These are phyloP conservation scores for Elaeidobius kamerunicus DNA, from an alignment of 2,888 invertebrate genomes.

Conservation along the genomic window DNA sequence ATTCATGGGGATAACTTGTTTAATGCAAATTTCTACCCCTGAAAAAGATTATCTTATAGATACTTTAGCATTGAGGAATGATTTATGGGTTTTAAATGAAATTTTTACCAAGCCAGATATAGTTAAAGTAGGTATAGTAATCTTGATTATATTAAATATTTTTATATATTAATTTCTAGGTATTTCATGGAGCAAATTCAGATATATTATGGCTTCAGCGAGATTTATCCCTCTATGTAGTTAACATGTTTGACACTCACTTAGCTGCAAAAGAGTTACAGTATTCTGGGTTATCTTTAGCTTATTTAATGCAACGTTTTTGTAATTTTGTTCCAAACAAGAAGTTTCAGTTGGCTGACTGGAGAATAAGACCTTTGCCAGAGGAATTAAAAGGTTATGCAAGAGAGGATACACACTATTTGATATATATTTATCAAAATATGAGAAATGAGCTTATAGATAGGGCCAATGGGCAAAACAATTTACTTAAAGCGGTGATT, in stretches of 20 bases:
- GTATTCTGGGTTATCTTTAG: slow-evolving; percentile 68
- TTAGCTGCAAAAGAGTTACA: slow-evolving; percentile 77
- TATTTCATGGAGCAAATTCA: slow-evolving; percentile 87
- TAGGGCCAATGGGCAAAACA: slow-evolving; percentile 57
- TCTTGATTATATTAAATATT: not conserved
- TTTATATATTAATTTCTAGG: slow-evolving; percentile 44
- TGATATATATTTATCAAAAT: slow-evolving; percentile 83
- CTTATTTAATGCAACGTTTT: slow-evolving; percentile 74
- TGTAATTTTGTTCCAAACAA: slow-evolving; percentile 82
- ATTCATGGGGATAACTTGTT: slow-evolving; percentile 92
- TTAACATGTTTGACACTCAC: slow-evolving; percentile 96
- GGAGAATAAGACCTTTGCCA: slow-evolving; percentile 89
- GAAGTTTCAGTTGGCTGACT: slow-evolving; percentile 90
- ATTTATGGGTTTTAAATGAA: slow-evolving; percentile 79
- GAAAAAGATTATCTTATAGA: slow-evolving; percentile 86
- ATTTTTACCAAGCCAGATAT: slow-evolving; percentile 87
- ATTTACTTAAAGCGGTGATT: slow-evolving; percentile 68
- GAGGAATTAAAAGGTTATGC: slow-evolving; percentile 81
- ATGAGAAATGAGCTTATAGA: slow-evolving; percentile 73
- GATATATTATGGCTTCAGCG: slow-evolving; percentile 94
- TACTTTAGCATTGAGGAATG: slow-evolving; percentile 76
- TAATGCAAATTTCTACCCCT: slow-evolving; percentile 90
- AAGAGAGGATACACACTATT: slow-evolving; percentile 90
- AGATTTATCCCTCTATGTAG: slow-evolving; percentile 91
- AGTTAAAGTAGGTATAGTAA: slow-evolving; percentile 68